A percentile compares a stretch with the other conserved stretches of the same genome.
Conservation (phyloP, 1,140 invertebrate species). For the Lucilia cuprina region DNA sequence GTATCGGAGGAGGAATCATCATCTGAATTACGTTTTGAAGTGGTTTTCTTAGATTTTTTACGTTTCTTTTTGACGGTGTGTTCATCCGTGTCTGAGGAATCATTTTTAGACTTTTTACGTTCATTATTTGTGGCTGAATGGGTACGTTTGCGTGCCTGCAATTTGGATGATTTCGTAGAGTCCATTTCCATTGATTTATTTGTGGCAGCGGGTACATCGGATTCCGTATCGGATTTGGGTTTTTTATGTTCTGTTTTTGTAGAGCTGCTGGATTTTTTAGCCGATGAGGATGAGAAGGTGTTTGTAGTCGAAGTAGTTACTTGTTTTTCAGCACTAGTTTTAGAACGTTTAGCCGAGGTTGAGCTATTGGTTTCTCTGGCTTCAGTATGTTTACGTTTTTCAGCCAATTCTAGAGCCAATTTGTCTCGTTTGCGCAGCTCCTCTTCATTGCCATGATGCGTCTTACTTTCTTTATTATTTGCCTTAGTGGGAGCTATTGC, state of each 20-base stretch:
- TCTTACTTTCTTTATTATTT: not conserved
- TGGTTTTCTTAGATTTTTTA: slow-evolving; percentile 61
- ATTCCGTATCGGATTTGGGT: slow-evolving; percentile 49
- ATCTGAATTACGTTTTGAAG: slow-evolving; percentile 66
- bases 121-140: slow-evolving; percentile 51
- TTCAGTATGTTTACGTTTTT: slow-evolving; percentile 14
- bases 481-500: not conserved
- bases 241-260: not conserved
- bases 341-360: slow-evolving; percentile 10
- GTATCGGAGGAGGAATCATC: slow-evolving; percentile 69
- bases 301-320: not conserved
- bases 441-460: not conserved
- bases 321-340: not conserved
- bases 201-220: slow-evolving; percentile 55
- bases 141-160: slow-evolving; percentile 51
- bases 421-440: not conserved
- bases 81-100: slow-evolving; percentile 59
- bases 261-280: not conserved
- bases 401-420: not conserved
- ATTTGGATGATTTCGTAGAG: slow-evolving; percentile 62
- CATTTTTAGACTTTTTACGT: slow-evolving; percentile 52
- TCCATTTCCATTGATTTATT: slow-evolving; percentile 58
- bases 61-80: slow-evolving; percentile 64
- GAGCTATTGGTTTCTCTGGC: not conserved
- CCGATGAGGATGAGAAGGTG: not conserved